These are phyloP conservation scores for Polyploca ridens DNA, from an alignment of 2,888 invertebrate species.

Conservation along the genomic window DNA sequence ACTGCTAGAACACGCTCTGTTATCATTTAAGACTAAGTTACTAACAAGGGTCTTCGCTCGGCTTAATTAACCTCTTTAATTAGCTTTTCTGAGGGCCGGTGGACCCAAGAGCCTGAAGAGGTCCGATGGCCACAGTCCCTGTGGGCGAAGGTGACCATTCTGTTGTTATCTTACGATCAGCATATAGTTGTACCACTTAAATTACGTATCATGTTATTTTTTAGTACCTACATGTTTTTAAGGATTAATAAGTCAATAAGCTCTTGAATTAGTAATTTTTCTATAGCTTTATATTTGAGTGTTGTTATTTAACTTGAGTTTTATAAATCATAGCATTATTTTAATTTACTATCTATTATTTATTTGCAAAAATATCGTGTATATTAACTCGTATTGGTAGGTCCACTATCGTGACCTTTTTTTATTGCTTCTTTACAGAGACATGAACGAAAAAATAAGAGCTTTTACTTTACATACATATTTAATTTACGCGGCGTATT, in stretches of 20 bases:
- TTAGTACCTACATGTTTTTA: neutral
- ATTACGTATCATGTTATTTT: neutral
- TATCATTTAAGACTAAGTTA: constrained; percentile 54
- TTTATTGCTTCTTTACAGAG: neutral
- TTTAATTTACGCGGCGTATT: constrained; percentile 55
- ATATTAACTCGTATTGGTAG: too few species aligned
- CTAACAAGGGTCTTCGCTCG: constrained; percentile 53
- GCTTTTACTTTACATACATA: constrained; percentile 52
- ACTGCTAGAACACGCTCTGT: constrained; percentile 40
- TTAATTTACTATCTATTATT: too few species aligned
- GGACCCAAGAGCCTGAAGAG: constrained; percentile 12
- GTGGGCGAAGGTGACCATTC: constrained; percentile 7
- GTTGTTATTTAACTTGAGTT: too few species aligned
- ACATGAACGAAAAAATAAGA: neutral
- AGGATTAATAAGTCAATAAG: too few species aligned
- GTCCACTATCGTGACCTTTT: too few species aligned
- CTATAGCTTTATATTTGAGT: too few species aligned
- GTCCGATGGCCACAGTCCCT: neutral
- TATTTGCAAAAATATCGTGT: too few species aligned
- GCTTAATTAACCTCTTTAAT: constrained; percentile 62
- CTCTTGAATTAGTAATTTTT: too few species aligned
- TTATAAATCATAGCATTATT: too few species aligned
- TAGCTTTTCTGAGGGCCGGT: constrained; percentile 43
- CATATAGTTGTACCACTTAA: neutral
- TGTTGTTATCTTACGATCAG: constrained; percentile 4